Conservation (phyloP, 2,113 vertebrate genomes). For the Pygoscelis antarcticus region DNA sequence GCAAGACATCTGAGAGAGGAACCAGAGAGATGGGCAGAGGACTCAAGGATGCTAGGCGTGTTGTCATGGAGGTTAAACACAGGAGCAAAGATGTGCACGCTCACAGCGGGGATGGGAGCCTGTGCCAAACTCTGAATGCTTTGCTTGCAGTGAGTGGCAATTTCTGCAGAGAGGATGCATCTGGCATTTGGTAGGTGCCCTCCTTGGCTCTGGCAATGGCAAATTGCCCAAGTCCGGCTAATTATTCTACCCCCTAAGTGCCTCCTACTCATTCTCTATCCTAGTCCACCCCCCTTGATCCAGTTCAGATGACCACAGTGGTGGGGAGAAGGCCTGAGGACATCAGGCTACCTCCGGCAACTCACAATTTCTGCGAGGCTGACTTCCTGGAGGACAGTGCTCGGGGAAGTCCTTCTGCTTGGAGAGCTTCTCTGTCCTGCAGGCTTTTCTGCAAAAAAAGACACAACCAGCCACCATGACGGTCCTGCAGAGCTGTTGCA, state of each 20-base stretch:
- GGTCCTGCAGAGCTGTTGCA: neutral
- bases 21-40: neutral
- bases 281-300: neutral
- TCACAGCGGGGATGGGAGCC: neutral
- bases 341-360: neutral
- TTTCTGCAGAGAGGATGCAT: neutral
- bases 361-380: constrained; percentile 67
- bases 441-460: constrained; percentile 51
- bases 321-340: neutral
- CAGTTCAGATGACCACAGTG: neutral
- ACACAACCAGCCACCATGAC: accelerated
- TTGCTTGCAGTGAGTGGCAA: neutral
- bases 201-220: neutral
- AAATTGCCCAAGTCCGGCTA: neutral
- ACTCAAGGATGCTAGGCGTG: neutral
- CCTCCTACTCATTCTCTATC: neutral
- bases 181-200: neutral
- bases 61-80: neutral
- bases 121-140: neutral
- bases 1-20: neutral
- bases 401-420: constrained; percentile 39
- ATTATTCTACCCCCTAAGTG: neutral
- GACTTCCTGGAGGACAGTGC: constrained; percentile 41
- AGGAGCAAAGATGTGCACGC: neutral
- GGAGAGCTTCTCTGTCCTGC: constrained; percentile 43